Evolutionary conservation across 37 sponge, comb jelly and placozoan genomes (phyloP).

Genomic region (Chondrilla cf. caribensis): DNA sequence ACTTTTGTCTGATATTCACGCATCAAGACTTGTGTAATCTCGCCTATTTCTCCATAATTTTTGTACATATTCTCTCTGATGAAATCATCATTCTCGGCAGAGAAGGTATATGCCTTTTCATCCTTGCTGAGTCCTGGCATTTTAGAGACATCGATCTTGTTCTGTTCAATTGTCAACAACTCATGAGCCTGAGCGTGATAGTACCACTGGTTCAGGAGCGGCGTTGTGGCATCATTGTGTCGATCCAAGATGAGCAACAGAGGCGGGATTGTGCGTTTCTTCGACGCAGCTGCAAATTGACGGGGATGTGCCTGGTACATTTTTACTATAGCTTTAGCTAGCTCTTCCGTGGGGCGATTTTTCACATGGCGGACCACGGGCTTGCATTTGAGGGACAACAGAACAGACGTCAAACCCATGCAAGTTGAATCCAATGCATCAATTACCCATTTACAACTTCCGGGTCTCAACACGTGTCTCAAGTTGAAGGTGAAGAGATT

Average conservation of each 20-base stretch:
- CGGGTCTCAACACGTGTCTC: background rate
- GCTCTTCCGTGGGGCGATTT: background rate
- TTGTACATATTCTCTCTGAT: conserved; percentile 91
- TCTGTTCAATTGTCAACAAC: conserved; percentile 81
- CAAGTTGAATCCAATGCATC: conserved; percentile 34
- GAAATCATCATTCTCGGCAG: conserved; percentile 96
- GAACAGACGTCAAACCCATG: conserved; percentile 75
- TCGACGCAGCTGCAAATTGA: background rate
- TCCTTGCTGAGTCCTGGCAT: conserved; percentile 86
- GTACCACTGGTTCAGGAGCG: conserved; percentile 95
- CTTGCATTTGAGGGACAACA: conserved; percentile 86
- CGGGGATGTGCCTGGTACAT: conserved; percentile 8
- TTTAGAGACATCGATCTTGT: conserved; percentile 87
- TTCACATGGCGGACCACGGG: conserved; percentile 80
- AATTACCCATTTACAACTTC: conserved; percentile 45
- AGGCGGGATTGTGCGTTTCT: conserved; percentile 61
- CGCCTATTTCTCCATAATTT: conserved; percentile 97
- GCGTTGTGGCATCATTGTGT: conserved; percentile 92
- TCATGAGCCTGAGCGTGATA: conserved; percentile 99
- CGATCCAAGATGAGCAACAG: conserved; percentile 89
- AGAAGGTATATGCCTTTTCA: conserved; percentile 81
- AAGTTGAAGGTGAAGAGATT: conserved; percentile 85
- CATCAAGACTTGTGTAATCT: conserved; percentile 84
- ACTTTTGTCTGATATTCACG: conserved; percentile 83
- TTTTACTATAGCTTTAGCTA: conserved; percentile 14